Percentiles rank a stretch among this genome's conserved stretches.
phyloP scores from a whole-genome alignment of 92 coral and sea anemone species.

The Chrysogorgia sp. region DNA sequence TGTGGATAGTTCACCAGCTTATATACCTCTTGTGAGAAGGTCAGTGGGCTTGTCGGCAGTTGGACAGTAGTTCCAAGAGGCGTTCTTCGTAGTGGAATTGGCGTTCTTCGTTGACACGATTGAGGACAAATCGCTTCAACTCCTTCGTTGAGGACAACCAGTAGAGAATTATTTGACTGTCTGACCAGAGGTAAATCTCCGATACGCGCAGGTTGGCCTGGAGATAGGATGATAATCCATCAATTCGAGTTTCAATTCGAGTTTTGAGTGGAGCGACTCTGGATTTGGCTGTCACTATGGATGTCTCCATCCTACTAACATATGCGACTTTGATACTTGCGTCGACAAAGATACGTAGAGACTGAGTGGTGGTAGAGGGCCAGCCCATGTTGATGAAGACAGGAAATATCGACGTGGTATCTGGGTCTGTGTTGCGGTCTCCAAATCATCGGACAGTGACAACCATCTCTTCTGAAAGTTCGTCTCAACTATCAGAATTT shows the following conservation, averaged over 20 bases:
- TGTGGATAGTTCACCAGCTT: conserved; percentile 7
- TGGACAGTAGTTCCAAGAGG: too few species aligned
- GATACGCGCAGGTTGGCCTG: too few species aligned
- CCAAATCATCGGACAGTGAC: too few species aligned
- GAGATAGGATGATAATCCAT: neutral
- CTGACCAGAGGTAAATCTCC: neutral
- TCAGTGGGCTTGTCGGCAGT: conserved; percentile 14
- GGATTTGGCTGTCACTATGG: conserved; percentile 2
- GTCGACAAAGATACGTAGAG: too few species aligned
- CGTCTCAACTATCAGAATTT: too few species aligned
- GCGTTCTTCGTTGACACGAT: conserved; percentile 4
- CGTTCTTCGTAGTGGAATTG: neutral
- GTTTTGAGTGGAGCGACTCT: conserved; percentile 1
- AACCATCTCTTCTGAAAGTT: too few species aligned
- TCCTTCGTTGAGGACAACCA: too few species aligned
- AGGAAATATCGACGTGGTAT: too few species aligned
- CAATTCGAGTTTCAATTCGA: conserved; percentile 6
- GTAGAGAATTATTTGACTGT: too few species aligned
- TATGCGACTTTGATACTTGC: conserved; percentile 7
- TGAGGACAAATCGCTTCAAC: conserved; percentile 9
- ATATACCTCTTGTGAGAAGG: conserved; percentile 3
- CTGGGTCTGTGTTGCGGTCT: too few species aligned
- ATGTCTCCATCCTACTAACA: neutral
- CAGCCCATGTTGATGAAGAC: too few species aligned
- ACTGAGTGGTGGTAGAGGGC: conserved; percentile 12